phyloP scores from a whole-genome alignment of 2,113 vertebrate genomes.

The Athene noctua region DNA sequence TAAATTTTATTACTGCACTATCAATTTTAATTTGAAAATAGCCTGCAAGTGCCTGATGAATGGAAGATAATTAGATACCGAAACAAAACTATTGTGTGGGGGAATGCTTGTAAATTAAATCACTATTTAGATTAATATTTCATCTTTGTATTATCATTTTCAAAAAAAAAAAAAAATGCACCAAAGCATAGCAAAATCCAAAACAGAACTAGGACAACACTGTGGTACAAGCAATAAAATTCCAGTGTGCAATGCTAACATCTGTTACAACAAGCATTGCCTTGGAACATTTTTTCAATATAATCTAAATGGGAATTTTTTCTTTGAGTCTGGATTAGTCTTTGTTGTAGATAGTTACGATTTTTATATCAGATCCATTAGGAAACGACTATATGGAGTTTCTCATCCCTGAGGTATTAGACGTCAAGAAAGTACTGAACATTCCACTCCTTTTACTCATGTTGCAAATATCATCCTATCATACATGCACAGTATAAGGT shows the following conservation, averaged over 20 bases:
- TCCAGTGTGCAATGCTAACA: not conserved
- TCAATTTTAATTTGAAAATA: slow-evolving; percentile 12
- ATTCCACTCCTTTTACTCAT: not conserved
- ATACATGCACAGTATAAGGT: not conserved
- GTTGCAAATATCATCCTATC: not conserved
- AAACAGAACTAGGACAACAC: not conserved
- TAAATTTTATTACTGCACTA: not conserved
- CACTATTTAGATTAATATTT: not conserved
- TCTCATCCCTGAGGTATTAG: not conserved
- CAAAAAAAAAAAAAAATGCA: not conserved
- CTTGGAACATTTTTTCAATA: not conserved
- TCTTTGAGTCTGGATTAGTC: not conserved
- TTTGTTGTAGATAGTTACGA: not conserved
- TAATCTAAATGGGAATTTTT: not conserved
- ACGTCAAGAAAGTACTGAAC: not conserved
- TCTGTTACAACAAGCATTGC: not conserved
- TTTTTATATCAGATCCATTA: not conserved
- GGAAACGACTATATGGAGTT: not conserved
- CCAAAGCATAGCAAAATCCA: not conserved
- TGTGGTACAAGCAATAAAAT: not conserved
- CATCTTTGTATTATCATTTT: not conserved
- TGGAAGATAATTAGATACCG: not conserved
- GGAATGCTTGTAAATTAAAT: not conserved
- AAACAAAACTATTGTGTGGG: not conserved
- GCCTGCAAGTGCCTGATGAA: not conserved